Evolutionary conservation across 1,140 invertebrate species (phyloP).

Genomic region (Diabrotica virgifera): DNA sequence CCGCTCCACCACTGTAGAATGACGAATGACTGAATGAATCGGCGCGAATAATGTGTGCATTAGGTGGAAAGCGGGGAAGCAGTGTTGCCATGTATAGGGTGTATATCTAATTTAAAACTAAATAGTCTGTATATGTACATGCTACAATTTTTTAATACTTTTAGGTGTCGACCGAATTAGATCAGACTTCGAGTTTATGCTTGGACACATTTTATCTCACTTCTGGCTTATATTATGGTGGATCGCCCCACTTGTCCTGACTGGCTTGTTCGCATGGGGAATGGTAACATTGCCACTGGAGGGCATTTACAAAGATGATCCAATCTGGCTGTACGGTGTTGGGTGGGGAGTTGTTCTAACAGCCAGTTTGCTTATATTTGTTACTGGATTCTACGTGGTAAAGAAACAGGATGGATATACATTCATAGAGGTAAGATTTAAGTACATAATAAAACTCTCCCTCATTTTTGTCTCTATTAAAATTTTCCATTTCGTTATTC

Average conservation of each 20-base stretch:
- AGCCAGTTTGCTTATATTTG: slow-evolving; percentile 47
- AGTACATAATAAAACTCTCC: too few relatives aligned
- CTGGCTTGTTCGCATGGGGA: slow-evolving; percentile 48
- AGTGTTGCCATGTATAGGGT: too few relatives aligned
- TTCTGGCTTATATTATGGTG: slow-evolving; percentile 53
- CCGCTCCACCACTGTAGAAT: too few relatives aligned
- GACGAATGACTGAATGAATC: too few relatives aligned
- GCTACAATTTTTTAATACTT: slow-evolving; percentile 29
- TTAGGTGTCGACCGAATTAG: slow-evolving; percentile 49
- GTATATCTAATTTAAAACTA: too few relatives aligned
- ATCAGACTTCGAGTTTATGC: slow-evolving; percentile 55
- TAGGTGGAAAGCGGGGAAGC: too few relatives aligned
- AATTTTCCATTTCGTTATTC: too few relatives aligned
- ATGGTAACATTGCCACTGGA: slow-evolving; percentile 39
- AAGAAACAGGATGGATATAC: slow-evolving; percentile 43
- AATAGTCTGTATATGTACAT: too few relatives aligned
- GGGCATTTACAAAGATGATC: slow-evolving; percentile 37
- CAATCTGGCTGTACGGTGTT: slow-evolving; percentile 47
- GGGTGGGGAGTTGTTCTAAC: slow-evolving; percentile 50
- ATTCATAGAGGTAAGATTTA: slow-evolving; percentile 40
- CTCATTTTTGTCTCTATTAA: too few relatives aligned
- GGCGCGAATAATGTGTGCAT: too few relatives aligned
- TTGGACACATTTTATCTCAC: slow-evolving; percentile 50
- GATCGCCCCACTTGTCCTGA: slow-evolving; percentile 48
- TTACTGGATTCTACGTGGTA: slow-evolving; percentile 46